Evolutionary conservation across 1,140 invertebrate genomes (phyloP).

Genomic region (Pygmarrhopalites habei): DNA sequence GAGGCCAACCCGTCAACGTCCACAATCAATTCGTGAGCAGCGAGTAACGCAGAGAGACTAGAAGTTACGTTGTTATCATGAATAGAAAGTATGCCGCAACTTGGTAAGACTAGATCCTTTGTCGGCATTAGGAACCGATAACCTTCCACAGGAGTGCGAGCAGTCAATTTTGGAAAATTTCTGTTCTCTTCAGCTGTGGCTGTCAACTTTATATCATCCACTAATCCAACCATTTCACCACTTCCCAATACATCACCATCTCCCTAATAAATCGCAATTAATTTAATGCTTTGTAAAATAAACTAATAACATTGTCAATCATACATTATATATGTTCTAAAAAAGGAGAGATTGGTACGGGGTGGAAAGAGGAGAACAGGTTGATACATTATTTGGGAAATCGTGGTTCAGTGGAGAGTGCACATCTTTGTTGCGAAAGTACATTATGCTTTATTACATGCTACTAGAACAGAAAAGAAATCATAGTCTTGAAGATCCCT

Average conservation of each 20-base stretch:
- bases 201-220: neutral
- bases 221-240: neutral
- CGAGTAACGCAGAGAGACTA: conserved; percentile 16
- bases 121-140: conserved; percentile 4
- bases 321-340: too few relatives aligned
- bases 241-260: neutral
- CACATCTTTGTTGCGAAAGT: too few relatives aligned
- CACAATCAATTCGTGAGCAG: conserved; percentile 15
- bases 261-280: neutral
- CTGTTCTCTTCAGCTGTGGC: neutral
- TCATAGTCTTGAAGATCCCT: too few relatives aligned
- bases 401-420: too few relatives aligned
- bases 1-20: conserved; percentile 4
- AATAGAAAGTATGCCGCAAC: conserved; percentile 32
- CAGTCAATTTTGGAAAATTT: neutral
- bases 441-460: too few relatives aligned
- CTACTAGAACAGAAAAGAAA: too few relatives aligned
- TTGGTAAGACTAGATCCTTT: conserved; percentile 31
- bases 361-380: too few relatives aligned
- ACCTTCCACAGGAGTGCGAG: conserved; percentile 10
- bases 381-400: too few relatives aligned
- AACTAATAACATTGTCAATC: too few relatives aligned
- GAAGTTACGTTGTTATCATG: conserved; percentile 14
- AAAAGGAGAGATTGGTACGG: too few relatives aligned
- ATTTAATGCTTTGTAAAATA: too few relatives aligned